Base-by-base conservation (phyloP, 2,113 vertebrate species). In the Paramisgurnus dabryanus region DNA sequence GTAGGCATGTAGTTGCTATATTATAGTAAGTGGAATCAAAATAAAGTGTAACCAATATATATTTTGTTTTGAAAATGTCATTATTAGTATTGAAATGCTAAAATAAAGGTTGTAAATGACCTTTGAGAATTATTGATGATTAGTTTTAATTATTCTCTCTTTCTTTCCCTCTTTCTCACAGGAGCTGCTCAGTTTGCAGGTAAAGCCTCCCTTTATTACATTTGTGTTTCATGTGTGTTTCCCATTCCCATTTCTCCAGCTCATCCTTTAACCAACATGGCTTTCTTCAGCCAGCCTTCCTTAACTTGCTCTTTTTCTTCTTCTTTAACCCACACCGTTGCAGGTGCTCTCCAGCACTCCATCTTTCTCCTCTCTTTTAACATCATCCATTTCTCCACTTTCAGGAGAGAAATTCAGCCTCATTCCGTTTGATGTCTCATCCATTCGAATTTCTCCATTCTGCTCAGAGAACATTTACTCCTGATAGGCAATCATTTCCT, bases 171-270 rank as follows among this genome's bases (percentile, higher is more conserved):
- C 66, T 77, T 69, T 80, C 67, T 74, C 84, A 3, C 89, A 93
- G 92, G 92, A 92, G 90, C 90, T 83, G 91, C 91, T 82, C 91
- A 93, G 84, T 85, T 89, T 13, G 86, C 89, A 91, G 93, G 93
- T 94, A 92, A 87, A 88, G 68, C 40, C 8, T 67, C 18, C 70
- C 77, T 80, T 65, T 66, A n/a, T n/a, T 12, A 64, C 17, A 86
- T 71, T 45, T 78, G 8, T 82, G 45, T 83, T 6, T 60, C 68
- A 45, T 55, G 39, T 76, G 50, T 57, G 6, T n/a, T 27, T 6
- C 1, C 41, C 71, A 10, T 67, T 53, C 53, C 34, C 58, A 47
- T 55, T 61, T 27, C 72, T 64, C 15, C 17, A 50, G 27, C 15
- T 72, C 34, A 18, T 22, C 12, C 47, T 67, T 65, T 53, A 47